A percentile compares a stretch with the other conserved stretches of the same genome.
Evolutionary conservation across 2,888 invertebrate species (phyloP).

Genomic region (Archips xylosteana): DNA sequence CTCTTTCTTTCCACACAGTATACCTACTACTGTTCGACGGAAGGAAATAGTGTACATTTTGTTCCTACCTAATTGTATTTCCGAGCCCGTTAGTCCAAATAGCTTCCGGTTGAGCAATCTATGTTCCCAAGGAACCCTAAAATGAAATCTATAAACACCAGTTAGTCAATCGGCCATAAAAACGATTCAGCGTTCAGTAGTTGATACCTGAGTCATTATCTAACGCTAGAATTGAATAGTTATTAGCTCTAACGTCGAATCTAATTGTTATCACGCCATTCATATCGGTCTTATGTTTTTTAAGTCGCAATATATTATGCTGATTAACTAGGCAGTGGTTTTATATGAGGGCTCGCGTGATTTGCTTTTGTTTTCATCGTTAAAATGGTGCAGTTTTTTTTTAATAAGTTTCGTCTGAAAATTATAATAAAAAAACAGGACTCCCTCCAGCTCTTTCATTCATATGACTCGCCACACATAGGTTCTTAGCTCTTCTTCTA

Average conservation of each 20-base stretch:
- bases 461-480: too few species aligned
- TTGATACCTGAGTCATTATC: slow-evolving; percentile 55
- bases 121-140: slow-evolving; percentile 37
- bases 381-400: too few species aligned
- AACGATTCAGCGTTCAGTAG: slow-evolving; percentile 68
- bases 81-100: too few species aligned
- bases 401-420: too few species aligned
- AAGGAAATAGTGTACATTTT: too few species aligned
- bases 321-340: slow-evolving; percentile 1
- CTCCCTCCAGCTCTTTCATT: too few species aligned
- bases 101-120: too few species aligned
- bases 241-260: slow-evolving; percentile 65
- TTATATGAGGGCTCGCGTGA: slow-evolving; percentile 2
- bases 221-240: slow-evolving; percentile 66
- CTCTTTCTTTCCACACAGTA: too few species aligned
- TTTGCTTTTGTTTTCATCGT: background rate
- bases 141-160: slow-evolving; percentile 61
- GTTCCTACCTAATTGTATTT: too few species aligned
- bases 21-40: too few species aligned
- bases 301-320: slow-evolving; percentile 2
- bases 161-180: slow-evolving; percentile 70
- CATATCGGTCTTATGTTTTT: background rate
- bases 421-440: too few species aligned
- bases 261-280: slow-evolving; percentile 71
- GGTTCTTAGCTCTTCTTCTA: too few species aligned